phyloP scores from a whole-genome alignment of 2,113 vertebrate species.

The Ceyx margarethae region DNA sequence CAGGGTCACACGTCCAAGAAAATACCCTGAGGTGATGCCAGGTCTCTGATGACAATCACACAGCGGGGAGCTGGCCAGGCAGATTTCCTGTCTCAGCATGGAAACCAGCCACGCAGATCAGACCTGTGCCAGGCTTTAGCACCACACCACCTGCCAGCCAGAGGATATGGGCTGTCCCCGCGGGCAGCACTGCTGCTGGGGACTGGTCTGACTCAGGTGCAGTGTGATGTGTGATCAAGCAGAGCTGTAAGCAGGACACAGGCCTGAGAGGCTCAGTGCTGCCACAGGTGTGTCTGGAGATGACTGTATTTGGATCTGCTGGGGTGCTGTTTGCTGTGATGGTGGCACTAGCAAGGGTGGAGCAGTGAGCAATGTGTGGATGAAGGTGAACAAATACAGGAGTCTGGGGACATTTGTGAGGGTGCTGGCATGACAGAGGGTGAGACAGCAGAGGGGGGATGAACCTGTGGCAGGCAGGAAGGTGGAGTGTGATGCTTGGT shows the following conservation, averaged over 20 bases:
- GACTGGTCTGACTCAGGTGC: rapidly evolving
- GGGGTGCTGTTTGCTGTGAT: not conserved
- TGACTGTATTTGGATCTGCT: not conserved
- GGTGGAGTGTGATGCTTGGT: not conserved
- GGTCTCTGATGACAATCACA: not conserved
- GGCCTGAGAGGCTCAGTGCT: not conserved
- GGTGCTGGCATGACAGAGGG: not conserved
- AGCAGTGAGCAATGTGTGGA: not conserved
- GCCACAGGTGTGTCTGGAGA: not conserved
- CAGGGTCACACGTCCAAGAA: not conserved
- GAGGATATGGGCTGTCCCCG: rapidly evolving
- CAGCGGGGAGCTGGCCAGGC: not conserved
- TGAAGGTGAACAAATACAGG: not conserved
- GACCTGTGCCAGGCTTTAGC: not conserved
- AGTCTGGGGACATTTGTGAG: not conserved
- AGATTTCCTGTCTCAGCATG: not conserved
- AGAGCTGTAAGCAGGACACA: not conserved
- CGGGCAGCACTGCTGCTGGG: not conserved
- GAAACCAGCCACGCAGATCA: not conserved
- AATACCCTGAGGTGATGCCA: not conserved
- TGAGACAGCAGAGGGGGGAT: not conserved
- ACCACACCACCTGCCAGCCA: not conserved
- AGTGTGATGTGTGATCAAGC: not conserved
- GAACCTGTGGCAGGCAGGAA: not conserved
- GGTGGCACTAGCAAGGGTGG: not conserved